Evolutionary conservation across 2,797 vertebrate genomes (phyloP).

Genomic region (Sternotherus odoratus): DNA sequence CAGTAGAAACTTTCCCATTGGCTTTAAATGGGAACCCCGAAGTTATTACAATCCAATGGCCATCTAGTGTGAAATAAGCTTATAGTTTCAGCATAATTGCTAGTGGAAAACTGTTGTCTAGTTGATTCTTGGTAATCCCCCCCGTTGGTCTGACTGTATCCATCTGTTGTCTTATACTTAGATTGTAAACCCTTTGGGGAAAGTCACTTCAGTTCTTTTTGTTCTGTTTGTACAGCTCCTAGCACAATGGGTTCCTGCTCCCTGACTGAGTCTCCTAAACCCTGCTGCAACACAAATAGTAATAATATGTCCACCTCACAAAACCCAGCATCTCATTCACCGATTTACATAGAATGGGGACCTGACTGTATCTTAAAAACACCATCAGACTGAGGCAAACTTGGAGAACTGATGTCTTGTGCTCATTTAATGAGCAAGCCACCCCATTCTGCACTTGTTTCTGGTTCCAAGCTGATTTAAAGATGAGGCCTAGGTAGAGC

Average conservation of each 20-base stretch:
- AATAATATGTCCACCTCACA: neutral
- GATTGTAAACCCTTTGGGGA: neutral
- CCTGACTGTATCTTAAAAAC: neutral
- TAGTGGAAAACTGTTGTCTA: neutral
- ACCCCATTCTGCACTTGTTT: neutral
- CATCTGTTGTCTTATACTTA: neutral
- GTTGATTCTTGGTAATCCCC: neutral
- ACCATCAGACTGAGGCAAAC: neutral
- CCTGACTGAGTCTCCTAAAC: neutral
- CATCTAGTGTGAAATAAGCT: constrained; percentile 1
- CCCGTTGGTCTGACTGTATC: neutral
- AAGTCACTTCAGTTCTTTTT: neutral
- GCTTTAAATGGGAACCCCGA: constrained; percentile 23
- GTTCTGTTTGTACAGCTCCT: neutral
- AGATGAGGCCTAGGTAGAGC: neutral
- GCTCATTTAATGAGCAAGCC: neutral
- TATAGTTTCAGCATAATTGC: neutral
- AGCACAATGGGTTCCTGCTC: neutral
- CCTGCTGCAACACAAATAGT: neutral
- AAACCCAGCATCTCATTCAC: neutral
- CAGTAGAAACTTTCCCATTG: constrained; percentile 23
- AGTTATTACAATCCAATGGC: neutral
- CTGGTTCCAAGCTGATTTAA: neutral
- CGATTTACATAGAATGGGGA: neutral
- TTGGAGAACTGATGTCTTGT: neutral